Percentiles rank a stretch among this genome's conserved stretches.
phyloP scores from a whole-genome alignment of 2,797 vertebrate genomes.

The Phataginus tricuspis region DNA sequence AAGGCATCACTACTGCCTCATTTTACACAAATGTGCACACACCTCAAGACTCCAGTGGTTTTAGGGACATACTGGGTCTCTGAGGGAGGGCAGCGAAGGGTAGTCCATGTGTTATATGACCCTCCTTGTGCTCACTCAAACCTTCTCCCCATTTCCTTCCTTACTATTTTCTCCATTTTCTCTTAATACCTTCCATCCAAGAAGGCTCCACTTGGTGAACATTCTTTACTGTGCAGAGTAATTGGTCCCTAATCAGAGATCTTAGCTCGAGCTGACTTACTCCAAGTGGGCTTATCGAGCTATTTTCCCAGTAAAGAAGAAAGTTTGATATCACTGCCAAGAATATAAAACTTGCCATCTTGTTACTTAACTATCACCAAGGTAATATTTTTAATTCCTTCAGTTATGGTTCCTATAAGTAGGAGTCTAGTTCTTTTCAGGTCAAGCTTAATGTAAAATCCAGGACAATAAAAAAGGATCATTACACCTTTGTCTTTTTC shows the following conservation, averaged over 20 bases:
- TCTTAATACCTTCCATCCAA: accelerated
- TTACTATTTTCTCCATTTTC: neutral
- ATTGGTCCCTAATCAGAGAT: neutral
- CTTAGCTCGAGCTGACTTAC: neutral
- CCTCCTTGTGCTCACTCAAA: accelerated
- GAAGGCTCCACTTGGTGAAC: neutral
- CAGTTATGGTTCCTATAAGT: neutral
- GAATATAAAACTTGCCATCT: neutral
- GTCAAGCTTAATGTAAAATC: neutral
- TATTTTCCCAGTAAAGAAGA: neutral
- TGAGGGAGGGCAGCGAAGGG: neutral
- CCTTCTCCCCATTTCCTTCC: neutral
- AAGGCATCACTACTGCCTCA: neutral
- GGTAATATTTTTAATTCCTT: neutral
- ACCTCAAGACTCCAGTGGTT: neutral
- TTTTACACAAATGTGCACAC: neutral
- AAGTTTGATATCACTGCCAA: neutral
- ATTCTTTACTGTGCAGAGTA: neutral
- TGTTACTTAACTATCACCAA: neutral
- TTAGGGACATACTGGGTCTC: neutral
- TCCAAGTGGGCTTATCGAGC: neutral
- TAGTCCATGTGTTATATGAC: no score
- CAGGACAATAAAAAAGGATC: neutral
- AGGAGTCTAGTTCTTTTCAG: neutral
- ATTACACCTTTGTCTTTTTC: neutral